Base-by-base conservation (phyloP, 2,113 vertebrate species). In the Toxotes jaculatrix region DNA sequence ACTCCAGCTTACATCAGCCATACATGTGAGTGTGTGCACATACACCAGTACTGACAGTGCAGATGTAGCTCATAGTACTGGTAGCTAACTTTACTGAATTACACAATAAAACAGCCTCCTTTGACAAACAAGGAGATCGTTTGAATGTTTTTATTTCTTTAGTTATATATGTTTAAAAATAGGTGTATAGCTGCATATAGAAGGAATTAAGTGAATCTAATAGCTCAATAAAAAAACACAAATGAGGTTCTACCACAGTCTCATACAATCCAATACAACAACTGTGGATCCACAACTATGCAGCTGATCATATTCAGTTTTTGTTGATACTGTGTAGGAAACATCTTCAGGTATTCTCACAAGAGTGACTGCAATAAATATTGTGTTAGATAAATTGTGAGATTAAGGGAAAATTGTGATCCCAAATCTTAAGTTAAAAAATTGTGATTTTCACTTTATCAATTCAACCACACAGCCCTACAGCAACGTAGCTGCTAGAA, bases 401-500 rank as follows among this genome's bases (percentile, higher is more conserved):
- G 36, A n/a, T 32, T 9, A 27, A 47, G 14, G 62, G 27, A 82
- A 14, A 59, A 43, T 40, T 51, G 16, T 27, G 53, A 65, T 73
- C 19, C 49, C 8, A 63, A 70, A 55, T 63, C 32, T 38, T 34
- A 45, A 49, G 32, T 16, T 7, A 53, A 7, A 62, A 60, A 66
- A 76, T 31, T 47, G 17, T 43, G 10, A 27, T 69, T 55, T 7
- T 45, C 4, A 40, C 34, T 73, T 64, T 7, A 56, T 34, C 27
- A 13, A 27, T 68, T 53, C 5, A 31, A 32, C 31, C 23, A 78
- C 9, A 23, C 65, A 67, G 55, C 17, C 47, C 23, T 11, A 34
- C 12, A 27, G 55, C 21, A 56, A 14, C 3, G 55, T 43, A 23
- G 67, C 14, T 12, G 10, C 74, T 16, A 69, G n/a, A 79, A 80